phyloP scores from a whole-genome alignment of 2,113 vertebrate genomes.

The Rhinogobius similis region DNA sequence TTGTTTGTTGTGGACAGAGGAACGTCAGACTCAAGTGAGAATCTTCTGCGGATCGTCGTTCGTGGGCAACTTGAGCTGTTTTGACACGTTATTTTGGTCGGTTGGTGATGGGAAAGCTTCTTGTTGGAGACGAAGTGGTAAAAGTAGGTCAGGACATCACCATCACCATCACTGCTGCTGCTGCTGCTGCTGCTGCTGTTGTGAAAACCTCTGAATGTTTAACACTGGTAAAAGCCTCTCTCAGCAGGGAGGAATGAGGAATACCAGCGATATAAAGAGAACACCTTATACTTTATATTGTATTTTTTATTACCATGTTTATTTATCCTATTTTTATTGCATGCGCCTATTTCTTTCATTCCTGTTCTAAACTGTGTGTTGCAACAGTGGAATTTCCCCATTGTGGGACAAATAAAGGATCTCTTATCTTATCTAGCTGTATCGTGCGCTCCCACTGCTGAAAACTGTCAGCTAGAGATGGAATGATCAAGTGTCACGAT shows the following conservation, averaged over 20 bases:
- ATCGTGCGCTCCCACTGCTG: too few species aligned
- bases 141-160: conserved; percentile 20
- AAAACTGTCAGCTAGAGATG: too few species aligned
- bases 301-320: too few species aligned
- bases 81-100: background rate
- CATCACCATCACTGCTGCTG: background rate
- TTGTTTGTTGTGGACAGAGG: background rate
- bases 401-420: too few species aligned
- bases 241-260: background rate
- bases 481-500: too few species aligned
- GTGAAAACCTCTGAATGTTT: conserved; percentile 18
- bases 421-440: too few species aligned
- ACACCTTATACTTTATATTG: too few species aligned
- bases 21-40: background rate
- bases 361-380: too few species aligned
- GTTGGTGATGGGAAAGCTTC: background rate
- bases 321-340: too few species aligned
- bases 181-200: background rate
- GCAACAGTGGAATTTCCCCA: too few species aligned
- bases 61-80: background rate
- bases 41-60: background rate
- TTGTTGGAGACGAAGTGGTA: background rate
- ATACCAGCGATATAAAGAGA: background rate
- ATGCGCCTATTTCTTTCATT: too few species aligned
- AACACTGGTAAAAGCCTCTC: background rate